Evolutionary conservation across 1,140 invertebrate species (phyloP), one percentile per base, ranked within the genome.

Genomic region (Asbolus verrucosus): DNA sequence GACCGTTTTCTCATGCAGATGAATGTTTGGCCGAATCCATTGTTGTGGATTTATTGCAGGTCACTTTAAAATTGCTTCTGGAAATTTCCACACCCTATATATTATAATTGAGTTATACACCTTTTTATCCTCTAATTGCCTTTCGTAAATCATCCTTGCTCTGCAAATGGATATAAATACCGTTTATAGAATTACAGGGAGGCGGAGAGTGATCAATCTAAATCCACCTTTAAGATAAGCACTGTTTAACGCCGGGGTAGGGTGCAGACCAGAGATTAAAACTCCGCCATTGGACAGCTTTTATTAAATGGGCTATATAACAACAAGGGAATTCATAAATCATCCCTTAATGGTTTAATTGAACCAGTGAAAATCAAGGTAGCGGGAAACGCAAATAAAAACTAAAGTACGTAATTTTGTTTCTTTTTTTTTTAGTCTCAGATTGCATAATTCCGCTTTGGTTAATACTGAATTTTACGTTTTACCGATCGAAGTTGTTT

Each of bases 111-210:
- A 54, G 18, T 54, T 27, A 54, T 54, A 36, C 19, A 54, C 19
- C 46, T 27, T 24, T 50, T 18, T 21, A 9, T 18, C 19, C 9
- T 13, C 19, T 54, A 54, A 54, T 54, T 54, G 18, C 46, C 21
- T 3, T 19, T 13, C 46, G 46, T 54, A 54, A 54, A 54, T 54
- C 46, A 54, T 13, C 19, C 6, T 6, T 36, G 33, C 33, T 36
- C 11, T n/a, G 46, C 46, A 54, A 54, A 54, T 54, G 46, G 27
- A 54, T 54, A 54, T 54, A 54, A 54, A 54, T 54, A 54, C 19
- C 19, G 24, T 54, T 54, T 54, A 54, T 54, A 54, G 46, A 54
- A 54, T 54, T 54, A 27, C 5, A 27, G 8, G 21, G 21, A 36
- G 33, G 33, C 33, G 11, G 33, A 11, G 21, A 54, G 46, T 24